phyloP scores from a whole-genome alignment of 2,888 invertebrate genomes.

The Eilema caniola region DNA sequence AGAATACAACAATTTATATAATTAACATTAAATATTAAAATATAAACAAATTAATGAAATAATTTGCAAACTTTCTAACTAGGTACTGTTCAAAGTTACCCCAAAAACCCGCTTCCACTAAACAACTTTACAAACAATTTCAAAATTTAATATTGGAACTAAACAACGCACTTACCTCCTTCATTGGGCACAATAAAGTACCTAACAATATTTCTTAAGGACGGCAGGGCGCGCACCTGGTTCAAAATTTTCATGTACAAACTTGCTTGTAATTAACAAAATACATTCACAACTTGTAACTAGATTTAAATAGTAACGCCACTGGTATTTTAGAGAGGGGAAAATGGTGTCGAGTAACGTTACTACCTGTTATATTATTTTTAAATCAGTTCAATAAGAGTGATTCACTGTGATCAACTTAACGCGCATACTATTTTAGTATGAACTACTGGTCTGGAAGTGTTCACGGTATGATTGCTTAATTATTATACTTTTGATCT shows the following conservation, averaged over 20 bases:
- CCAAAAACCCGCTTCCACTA: slow-evolving; percentile 6
- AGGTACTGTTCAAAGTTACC: slow-evolving; percentile 4
- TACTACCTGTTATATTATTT: not conserved
- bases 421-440: too few species aligned
- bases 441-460: too few species aligned
- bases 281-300: slow-evolving; percentile 87
- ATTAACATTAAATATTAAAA: too few species aligned
- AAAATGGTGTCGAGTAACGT: slow-evolving; percentile 36
- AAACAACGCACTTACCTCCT: slow-evolving; percentile 34
- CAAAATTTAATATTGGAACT: slow-evolving; percentile 26
- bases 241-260: slow-evolving; percentile 80
- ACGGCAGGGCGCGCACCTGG: slow-evolving; percentile 68
- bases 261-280: slow-evolving; percentile 85
- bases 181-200: slow-evolving; percentile 53
- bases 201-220: slow-evolving; percentile 67
- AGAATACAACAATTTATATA: too few species aligned
- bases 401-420: not conserved
- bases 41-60: not conserved
- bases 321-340: slow-evolving; percentile 56
- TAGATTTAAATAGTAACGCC: slow-evolving; percentile 85
- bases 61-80: not conserved
- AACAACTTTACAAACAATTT: slow-evolving; percentile 35
- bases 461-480: too few species aligned
- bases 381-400: not conserved
- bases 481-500: too few species aligned